These are phyloP conservation scores for Nixonia krombeini DNA, from an alignment of 1,140 invertebrate species.

Conservation along the genomic window DNA sequence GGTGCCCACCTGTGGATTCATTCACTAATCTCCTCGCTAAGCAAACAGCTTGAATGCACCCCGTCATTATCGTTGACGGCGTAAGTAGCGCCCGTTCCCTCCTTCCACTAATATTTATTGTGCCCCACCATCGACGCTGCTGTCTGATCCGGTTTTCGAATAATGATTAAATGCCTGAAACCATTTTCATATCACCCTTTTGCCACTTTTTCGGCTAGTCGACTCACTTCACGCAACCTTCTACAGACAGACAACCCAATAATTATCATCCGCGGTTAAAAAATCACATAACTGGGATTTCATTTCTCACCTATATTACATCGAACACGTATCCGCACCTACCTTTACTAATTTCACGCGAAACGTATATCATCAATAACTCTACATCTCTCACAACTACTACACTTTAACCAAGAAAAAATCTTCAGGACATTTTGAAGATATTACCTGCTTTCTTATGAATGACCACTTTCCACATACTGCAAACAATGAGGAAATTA, in stretches of 20 bases:
- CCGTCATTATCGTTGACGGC: slow-evolving; percentile 70
- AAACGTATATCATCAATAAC: no score
- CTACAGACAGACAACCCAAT: slow-evolving; percentile 30
- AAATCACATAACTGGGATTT: slow-evolving; percentile 13
- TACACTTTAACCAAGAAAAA: no score
- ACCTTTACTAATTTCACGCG: no score
- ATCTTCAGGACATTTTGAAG: no score
- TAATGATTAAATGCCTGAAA: slow-evolving; percentile 47
- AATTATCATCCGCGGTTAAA: slow-evolving; percentile 29
- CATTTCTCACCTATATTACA: slow-evolving; percentile 34
- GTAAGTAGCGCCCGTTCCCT: slow-evolving; percentile 68
- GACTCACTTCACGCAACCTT: slow-evolving; percentile 22
- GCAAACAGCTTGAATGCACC: slow-evolving; percentile 69
- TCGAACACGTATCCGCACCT: no score
- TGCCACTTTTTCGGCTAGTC: slow-evolving; percentile 54
- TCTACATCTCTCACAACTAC: no score
- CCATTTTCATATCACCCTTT: slow-evolving; percentile 64
- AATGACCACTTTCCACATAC: no score
- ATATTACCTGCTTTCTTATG: no score
- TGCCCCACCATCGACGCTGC: slow-evolving; percentile 35
- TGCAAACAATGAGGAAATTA: no score
- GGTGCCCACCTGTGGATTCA: slow-evolving; percentile 73
- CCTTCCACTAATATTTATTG: slow-evolving; percentile 61
- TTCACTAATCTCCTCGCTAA: slow-evolving; percentile 72
- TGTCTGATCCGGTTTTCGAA: slow-evolving; percentile 42